Percentiles rank a stretch among this genome's conserved stretches.
These are phyloP conservation scores for Ochropleura leucogaster DNA, from an alignment of 2,888 invertebrate species.

Conservation along the genomic window DNA sequence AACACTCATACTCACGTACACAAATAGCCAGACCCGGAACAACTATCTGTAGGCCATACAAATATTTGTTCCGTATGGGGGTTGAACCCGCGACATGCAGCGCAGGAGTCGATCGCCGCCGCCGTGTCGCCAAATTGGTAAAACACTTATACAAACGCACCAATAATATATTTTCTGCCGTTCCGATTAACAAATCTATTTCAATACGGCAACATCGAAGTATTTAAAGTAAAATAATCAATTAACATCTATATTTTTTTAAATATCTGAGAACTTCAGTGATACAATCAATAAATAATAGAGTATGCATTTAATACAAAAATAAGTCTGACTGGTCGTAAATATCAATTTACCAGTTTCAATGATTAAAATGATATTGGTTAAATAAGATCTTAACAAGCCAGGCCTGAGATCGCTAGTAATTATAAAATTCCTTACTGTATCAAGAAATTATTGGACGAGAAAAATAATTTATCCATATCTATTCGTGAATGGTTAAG, in stretches of 20 bases:
- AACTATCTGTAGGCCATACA: too few species aligned
- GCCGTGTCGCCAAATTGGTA: too few species aligned
- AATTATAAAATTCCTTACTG: constrained; percentile 63
- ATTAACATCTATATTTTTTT: constrained; percentile 17
- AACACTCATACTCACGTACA: too few species aligned
- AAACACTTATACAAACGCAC: not conserved
- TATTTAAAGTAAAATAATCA: constrained; percentile 18
- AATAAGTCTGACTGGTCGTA: constrained; percentile 49
- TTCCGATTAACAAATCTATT: not conserved
- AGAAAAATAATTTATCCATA: constrained; percentile 8
- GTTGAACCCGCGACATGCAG: too few species aligned
- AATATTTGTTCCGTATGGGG: too few species aligned
- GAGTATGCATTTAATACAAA: constrained; percentile 47
- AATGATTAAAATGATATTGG: constrained; percentile 60
- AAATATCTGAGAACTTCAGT: constrained; percentile 9
- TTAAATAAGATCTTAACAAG: constrained; percentile 62
- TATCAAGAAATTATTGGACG: constrained; percentile 50
- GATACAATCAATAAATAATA: constrained; percentile 36
- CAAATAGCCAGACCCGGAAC: too few species aligned
- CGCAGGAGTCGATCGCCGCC: too few species aligned
- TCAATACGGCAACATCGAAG: not conserved
- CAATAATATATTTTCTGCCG: not conserved
- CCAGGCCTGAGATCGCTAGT: constrained; percentile 47
- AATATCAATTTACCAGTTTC: constrained; percentile 62
- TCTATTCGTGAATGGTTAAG: not conserved